These are phyloP conservation scores for Geodia barretti DNA, from an alignment of 37 sponge, comb jelly and placozoan species.

Conservation along the genomic window DNA sequence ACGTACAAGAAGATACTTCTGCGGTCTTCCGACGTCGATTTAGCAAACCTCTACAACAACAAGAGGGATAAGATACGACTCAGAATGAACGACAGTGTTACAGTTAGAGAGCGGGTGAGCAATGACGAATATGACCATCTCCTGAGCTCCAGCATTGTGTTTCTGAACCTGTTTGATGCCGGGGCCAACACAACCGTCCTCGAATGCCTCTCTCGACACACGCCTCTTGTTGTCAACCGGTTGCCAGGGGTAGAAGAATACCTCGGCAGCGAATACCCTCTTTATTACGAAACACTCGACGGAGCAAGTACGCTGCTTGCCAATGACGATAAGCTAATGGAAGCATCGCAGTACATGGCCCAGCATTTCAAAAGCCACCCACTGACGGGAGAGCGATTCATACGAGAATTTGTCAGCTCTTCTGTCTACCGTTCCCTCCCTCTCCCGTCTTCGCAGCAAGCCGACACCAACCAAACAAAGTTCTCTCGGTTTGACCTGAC, in stretches of 20 bases:
- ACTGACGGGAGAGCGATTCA: slow-evolving; percentile 25
- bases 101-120: slow-evolving; percentile 18
- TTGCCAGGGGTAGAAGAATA: slow-evolving; percentile 64
- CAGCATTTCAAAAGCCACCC: not conserved
- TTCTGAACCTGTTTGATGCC: slow-evolving; percentile 59
- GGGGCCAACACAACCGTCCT: slow-evolving; percentile 50
- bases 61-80: slow-evolving; percentile 13
- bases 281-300: slow-evolving; percentile 55
- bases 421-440: slow-evolving; percentile 51
- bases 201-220: slow-evolving; percentile 52
- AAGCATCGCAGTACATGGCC: slow-evolving; percentile 27
- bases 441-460: slow-evolving; percentile 31
- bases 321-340: slow-evolving; percentile 18
- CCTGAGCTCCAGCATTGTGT: slow-evolving; percentile 55
- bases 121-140: slow-evolving; percentile 60
- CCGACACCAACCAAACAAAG: slow-evolving; percentile 31
- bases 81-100: slow-evolving; percentile 33
- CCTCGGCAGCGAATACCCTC: slow-evolving; percentile 52
- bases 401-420: slow-evolving; percentile 22
- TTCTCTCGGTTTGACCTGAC: slow-evolving; percentile 48
- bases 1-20: slow-evolving; percentile 40
- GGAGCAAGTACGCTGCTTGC: slow-evolving; percentile 39
- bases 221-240: slow-evolving; percentile 61
- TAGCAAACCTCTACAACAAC: slow-evolving; percentile 21
- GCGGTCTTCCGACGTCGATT: slow-evolving; percentile 44